phyloP scores from a whole-genome alignment of 2,113 vertebrate species.

The Calidris pygmaea region DNA sequence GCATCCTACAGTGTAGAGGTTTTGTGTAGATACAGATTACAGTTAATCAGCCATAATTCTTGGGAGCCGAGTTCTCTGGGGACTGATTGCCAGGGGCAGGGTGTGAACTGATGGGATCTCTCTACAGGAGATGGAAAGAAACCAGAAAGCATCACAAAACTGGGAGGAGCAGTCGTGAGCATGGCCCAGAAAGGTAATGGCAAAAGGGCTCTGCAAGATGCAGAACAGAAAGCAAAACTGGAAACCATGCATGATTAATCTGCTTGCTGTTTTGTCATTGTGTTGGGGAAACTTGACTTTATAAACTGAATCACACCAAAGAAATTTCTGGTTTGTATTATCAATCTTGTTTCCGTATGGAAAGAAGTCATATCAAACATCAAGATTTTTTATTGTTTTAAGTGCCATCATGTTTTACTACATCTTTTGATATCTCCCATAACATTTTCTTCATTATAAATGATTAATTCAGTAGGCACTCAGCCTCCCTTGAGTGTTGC shows the following conservation, averaged over 20 bases:
- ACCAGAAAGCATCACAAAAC: background rate
- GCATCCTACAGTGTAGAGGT: background rate
- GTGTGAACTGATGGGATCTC: background rate
- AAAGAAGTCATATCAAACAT: background rate
- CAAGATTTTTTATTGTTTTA: background rate
- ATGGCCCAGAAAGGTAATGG: background rate
- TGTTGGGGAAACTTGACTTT: background rate
- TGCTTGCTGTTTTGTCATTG: background rate
- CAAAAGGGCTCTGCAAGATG: background rate
- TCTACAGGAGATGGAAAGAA: background rate
- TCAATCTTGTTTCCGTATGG: background rate
- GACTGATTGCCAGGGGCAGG: no score
- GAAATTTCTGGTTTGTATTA: conserved; percentile 21
- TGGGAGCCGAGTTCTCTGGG: background rate
- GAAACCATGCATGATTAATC: background rate
- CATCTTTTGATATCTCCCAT: background rate
- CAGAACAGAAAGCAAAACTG: background rate
- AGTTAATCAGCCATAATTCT: background rate
- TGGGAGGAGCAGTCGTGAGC: background rate
- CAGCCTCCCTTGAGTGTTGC: background rate
- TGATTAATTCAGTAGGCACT: background rate
- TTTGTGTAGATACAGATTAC: background rate
- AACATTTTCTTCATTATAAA: background rate
- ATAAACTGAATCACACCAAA: background rate
- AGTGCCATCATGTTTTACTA: background rate